Conservation (phyloP, 2,113 vertebrate species). For the Scomber scombrus region DNA sequence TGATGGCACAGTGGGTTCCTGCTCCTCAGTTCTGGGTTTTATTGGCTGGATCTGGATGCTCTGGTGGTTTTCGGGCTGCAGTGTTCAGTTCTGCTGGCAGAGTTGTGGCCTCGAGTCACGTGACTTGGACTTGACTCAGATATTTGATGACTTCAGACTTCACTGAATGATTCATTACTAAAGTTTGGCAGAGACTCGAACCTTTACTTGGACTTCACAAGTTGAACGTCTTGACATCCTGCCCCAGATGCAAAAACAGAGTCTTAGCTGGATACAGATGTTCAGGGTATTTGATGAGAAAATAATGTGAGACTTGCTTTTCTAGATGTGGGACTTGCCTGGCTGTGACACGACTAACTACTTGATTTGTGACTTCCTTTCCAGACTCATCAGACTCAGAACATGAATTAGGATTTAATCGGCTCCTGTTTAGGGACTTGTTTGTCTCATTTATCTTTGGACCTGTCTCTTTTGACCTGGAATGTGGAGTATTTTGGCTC, state of each 20-base stretch:
- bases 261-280: no score
- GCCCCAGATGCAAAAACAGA: no score
- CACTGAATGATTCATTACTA: no score
- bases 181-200: no score
- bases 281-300: no score
- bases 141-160: no score
- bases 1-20: not conserved
- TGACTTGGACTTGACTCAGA: no score
- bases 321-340: not conserved
- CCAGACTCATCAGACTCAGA: no score
- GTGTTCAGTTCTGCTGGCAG: not conserved
- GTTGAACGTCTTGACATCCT: no score
- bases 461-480: not conserved
- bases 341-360: no score
- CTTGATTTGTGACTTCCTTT: not conserved
- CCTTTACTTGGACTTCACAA: no score
- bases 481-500: not conserved
- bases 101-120: not conserved
- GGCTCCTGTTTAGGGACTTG: not conserved
- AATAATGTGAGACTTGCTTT: not conserved
- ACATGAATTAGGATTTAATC: no score
- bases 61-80: slow-evolving; percentile 25
- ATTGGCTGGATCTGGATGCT: slow-evolving; percentile 7
- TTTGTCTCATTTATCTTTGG: not conserved
- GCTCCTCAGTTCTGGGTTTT: not conserved